Conservation (phyloP, 2,797 vertebrate species). For the Otolemur crassicaudatus region DNA sequence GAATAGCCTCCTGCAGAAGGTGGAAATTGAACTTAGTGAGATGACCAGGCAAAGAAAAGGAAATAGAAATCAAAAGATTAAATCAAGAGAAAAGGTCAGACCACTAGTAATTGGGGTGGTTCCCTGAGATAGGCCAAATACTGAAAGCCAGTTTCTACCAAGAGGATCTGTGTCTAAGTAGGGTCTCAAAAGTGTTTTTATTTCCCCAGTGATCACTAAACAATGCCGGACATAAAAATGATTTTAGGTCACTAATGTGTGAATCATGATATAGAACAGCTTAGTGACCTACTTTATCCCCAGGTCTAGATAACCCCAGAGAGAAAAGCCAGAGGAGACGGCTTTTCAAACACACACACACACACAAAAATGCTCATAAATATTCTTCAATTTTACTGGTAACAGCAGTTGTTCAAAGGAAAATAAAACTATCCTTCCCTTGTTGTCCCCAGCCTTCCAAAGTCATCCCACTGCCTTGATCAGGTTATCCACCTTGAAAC, state of each 20-base stretch:
- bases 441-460: slow-evolving; percentile 72
- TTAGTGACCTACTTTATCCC: slow-evolving; percentile 56
- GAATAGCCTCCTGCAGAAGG: slow-evolving; percentile 1
- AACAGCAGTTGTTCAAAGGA: slow-evolving; percentile 62
- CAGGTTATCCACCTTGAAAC: slow-evolving; percentile 86
- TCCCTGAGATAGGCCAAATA: slow-evolving; percentile 17
- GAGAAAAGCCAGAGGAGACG: slow-evolving; percentile 65
- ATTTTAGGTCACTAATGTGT: slow-evolving; percentile 27
- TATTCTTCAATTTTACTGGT: slow-evolving; percentile 70
- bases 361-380: slow-evolving; percentile 67
- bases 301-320: slow-evolving; percentile 62
- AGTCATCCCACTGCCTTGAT: slow-evolving; percentile 83
- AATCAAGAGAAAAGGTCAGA: slow-evolving; percentile 21
- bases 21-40: background rate
- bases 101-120: background rate
- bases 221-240: slow-evolving; percentile 42
- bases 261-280: slow-evolving; percentile 48
- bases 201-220: background rate
- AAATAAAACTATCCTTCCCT: slow-evolving; percentile 67
- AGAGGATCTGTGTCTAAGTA: slow-evolving; percentile 32
- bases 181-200: background rate
- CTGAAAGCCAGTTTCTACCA: slow-evolving; percentile 39
- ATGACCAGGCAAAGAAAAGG: background rate
- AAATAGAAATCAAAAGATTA: slow-evolving; percentile 59
- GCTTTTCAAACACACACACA: slow-evolving; percentile 59